Base-by-base conservation (phyloP, 2,113 vertebrate genomes). In the Mellivora capensis region DNA sequence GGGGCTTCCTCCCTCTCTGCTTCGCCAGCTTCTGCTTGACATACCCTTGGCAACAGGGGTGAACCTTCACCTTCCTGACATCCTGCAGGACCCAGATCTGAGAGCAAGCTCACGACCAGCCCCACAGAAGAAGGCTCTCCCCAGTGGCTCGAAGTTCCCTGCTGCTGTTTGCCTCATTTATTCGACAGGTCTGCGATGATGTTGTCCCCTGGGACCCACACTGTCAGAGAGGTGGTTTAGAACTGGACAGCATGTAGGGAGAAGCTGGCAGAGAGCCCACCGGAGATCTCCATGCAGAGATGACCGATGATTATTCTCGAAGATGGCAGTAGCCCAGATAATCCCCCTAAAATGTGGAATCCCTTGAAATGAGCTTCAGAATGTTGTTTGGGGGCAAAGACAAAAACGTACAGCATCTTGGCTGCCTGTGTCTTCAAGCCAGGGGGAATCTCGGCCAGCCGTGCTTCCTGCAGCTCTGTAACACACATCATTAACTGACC, bases 391-490 rank as follows among this genome's bases (percentile, higher is more conserved):
- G 17, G 21, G 39, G 27, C 18, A 7, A 10, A 20, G 29, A 34
- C 3, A 11, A 2, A 3, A 7, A 20, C 0, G 4, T 0, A n/a
- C 44, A 17, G 44, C 10, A 8, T 6, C 61, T 15, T 42, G 1
- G 5, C 34, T 1, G 1, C 2, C 1, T 14, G 2, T 14, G 14
- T 49, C 44, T 39, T 31, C 14, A 1, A 42, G 3, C 15, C 18
- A 4, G 39, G 59, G 15, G 2, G 12, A 0, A 0, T 10, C 1
- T 44, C 0, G 0, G 0, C 12, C 6, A 5, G 2, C 6, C 1
- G 0, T 18, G 9, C 27, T 27, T 13, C 11, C 23, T 10, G 6
- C 1, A 3, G n/a, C 31, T 7, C 67, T 5, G 0, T 0, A 0
- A 6, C 5, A 0, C 4, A 10, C 31, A 13, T 81, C 31, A 0